These are phyloP conservation scores for Zaprionus taronus DNA, from an alignment of 1,140 invertebrate species.

Conservation along the genomic window DNA sequence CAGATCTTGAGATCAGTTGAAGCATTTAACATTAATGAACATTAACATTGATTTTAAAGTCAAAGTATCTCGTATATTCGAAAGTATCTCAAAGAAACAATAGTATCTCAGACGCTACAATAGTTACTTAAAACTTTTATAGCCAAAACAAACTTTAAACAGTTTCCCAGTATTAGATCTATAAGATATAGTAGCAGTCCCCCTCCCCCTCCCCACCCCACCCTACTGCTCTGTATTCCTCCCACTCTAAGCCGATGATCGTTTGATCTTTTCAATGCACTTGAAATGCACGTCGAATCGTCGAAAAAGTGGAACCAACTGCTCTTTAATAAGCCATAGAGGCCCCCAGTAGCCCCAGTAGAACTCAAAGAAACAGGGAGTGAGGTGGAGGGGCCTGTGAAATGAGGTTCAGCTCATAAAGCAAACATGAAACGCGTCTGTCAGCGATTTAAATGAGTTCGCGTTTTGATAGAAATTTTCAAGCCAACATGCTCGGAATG, in stretches of 20 bases:
- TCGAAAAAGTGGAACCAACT: conserved; percentile 20
- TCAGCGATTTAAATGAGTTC: conserved; percentile 74
- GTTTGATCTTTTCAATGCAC: conserved; percentile 26
- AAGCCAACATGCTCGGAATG: conserved; percentile 49
- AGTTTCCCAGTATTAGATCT: background rate
- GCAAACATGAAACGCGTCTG: conserved; percentile 70
- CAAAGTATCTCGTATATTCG: no score
- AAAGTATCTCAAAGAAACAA: no score
- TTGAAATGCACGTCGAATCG: conserved; percentile 30
- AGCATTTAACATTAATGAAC: no score
- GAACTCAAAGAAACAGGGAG: background rate
- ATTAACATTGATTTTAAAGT: no score
- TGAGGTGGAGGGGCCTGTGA: conserved; percentile 15
- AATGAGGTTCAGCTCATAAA: conserved; percentile 65
- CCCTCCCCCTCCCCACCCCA: background rate
- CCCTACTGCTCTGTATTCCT: background rate
- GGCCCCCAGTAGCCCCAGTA: background rate
- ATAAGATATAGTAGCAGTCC: background rate
- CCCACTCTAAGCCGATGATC: conserved; percentile 5
- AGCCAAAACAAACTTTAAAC: no score
- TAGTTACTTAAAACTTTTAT: no score
- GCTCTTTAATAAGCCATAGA: conserved; percentile 29
- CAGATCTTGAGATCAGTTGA: no score
- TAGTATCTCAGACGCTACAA: no score
- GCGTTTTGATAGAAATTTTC: conserved; percentile 77